phyloP scores from a whole-genome alignment of 2,113 vertebrate species.

The Beaufortia kweichowensis region DNA sequence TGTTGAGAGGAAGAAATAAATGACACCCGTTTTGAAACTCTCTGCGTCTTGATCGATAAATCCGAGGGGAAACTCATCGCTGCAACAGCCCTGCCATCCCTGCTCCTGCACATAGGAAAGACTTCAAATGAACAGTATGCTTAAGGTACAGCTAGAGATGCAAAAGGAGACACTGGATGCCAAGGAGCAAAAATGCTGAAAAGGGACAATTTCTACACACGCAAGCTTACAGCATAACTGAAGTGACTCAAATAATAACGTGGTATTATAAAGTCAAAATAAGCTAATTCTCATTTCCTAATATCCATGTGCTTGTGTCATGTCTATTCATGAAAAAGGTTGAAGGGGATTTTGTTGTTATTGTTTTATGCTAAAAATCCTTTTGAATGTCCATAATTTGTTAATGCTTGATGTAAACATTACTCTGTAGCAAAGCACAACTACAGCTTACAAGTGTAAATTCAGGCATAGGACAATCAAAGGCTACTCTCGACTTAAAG shows the following conservation, averaged over 20 bases:
- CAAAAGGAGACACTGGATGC: neutral
- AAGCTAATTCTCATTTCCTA: neutral
- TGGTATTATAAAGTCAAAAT: too few relatives aligned
- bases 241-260: too few relatives aligned
- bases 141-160: neutral
- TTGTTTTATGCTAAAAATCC: neutral
- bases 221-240: too few relatives aligned
- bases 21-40: too few relatives aligned
- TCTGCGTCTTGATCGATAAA: too few relatives aligned
- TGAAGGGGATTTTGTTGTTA: neutral
- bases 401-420: neutral
- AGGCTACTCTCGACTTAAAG: slow-evolving; percentile 7
- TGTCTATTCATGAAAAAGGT: neutral
- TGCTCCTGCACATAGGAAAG: neutral
- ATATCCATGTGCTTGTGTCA: neutral
- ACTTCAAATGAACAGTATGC: too few relatives aligned
- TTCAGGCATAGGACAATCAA: neutral
- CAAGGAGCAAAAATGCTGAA: too few relatives aligned
- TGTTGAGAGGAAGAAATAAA: too few relatives aligned
- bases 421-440: neutral
- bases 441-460: slow-evolving; percentile 3
- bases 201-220: too few relatives aligned
- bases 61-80: neutral
- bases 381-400: too few relatives aligned
- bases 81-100: neutral